Evolutionary conservation across 2,797 vertebrate species (phyloP).

Genomic region (Fundulus diaphanus): DNA sequence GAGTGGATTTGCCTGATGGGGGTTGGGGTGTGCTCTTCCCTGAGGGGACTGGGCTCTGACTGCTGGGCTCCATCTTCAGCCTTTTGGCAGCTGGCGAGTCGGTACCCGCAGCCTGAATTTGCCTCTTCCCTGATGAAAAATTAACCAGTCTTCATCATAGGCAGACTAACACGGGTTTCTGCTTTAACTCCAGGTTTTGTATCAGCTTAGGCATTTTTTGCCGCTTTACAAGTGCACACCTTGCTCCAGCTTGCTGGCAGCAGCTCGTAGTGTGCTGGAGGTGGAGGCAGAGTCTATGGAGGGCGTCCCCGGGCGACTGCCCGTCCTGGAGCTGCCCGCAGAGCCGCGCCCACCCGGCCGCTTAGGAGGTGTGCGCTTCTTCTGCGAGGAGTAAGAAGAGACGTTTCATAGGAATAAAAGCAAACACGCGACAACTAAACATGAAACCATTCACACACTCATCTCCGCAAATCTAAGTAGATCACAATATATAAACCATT

Average conservation of each 20-base stretch:
- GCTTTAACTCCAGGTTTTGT: background rate
- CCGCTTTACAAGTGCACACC: constrained; percentile 61
- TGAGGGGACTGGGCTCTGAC: constrained; percentile 85
- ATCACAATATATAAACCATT: background rate
- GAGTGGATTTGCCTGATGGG: constrained; percentile 90
- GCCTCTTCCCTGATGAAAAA: constrained; percentile 81
- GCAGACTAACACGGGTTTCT: background rate
- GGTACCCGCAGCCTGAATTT: constrained; percentile 50
- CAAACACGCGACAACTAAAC: background rate
- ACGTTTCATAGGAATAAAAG: background rate
- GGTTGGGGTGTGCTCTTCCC: constrained; percentile 91
- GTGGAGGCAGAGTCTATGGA: constrained; percentile 84
- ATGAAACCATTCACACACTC: background rate
- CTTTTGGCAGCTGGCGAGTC: constrained; percentile 87
- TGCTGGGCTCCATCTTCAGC: constrained; percentile 85
- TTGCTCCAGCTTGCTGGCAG: constrained; percentile 91
- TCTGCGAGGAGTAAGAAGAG: constrained; percentile 68
- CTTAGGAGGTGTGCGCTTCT: constrained; percentile 92
- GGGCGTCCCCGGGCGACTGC: constrained; percentile 89
- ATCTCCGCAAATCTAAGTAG: background rate
- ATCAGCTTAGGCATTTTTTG: background rate
- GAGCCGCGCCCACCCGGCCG: constrained; percentile 86
- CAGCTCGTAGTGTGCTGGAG: constrained; percentile 88
- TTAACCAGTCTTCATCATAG: background rate
- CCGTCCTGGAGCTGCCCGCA: constrained; percentile 86